A percentile compares a stretch with the other conserved stretches of the same genome.
phyloP scores from a whole-genome alignment of 2,888 invertebrate genomes.

The Formica aserva region DNA sequence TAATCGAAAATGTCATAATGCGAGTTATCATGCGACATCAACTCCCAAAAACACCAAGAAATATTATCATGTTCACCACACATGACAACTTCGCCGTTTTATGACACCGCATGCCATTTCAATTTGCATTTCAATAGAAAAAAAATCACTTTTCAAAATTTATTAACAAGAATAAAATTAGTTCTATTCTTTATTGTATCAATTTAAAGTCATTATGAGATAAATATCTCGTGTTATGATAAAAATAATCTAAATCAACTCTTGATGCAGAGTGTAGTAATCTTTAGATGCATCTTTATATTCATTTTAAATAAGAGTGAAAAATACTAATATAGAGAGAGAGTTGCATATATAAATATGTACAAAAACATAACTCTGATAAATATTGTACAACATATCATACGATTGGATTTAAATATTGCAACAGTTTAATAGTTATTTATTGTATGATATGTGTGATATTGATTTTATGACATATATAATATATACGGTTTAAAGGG shows the following conservation, averaged over 20 bases:
- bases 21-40: slow-evolving; percentile 13
- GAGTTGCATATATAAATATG: not conserved
- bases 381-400: not conserved
- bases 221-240: not conserved
- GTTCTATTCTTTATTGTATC: too few species aligned
- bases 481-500: slow-evolving; percentile 11
- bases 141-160: not conserved
- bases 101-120: not conserved
- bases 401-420: not conserved
- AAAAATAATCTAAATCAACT: not conserved
- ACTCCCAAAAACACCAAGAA: not conserved
- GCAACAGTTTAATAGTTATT: slow-evolving; percentile 21
- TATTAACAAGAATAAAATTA: not conserved
- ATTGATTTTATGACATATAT: slow-evolving; percentile 1
- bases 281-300: not conserved
- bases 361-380: not conserved
- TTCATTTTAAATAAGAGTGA: not conserved
- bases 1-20: slow-evolving; percentile 18
- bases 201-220: not conserved
- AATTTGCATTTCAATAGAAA: not conserved
- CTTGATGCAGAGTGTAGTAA: not conserved
- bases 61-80: not conserved
- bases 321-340: not conserved
- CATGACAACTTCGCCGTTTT: not conserved
- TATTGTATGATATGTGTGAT: not conserved